Base-by-base conservation (phyloP, 2,797 vertebrate species). In the Cottoperca gobio region DNA sequence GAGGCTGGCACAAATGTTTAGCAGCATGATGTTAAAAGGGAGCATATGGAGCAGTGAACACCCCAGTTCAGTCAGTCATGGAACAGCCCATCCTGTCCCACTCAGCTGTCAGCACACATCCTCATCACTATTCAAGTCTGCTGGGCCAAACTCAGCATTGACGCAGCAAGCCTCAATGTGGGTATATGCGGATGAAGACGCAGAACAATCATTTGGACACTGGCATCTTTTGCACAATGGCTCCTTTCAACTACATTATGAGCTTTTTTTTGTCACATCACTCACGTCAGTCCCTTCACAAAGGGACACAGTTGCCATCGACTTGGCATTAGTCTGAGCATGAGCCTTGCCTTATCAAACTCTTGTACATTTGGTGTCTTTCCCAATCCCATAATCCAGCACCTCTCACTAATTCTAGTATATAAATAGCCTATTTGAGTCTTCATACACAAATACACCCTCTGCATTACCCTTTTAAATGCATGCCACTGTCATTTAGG, bases 21-120 rank as follows among this genome's bases (percentile, higher is more conserved):
- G 55, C 78, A 86, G 79, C 73, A 73, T 79, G 79, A 86, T 83
- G 80, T 86, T 83, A 87, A 86, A 57, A 85, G 45, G 70, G 75
- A 86, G 74, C 87, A 87, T 89, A 90, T 85, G 90, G 87, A 71
- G 76, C 68, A 45, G 70, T 73, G 81, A 89, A 82, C 81, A 89
- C 63, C 73, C 76, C 61, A 39, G 62, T 86, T 87, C 83, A 88
- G 71, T 85, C 88, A 83, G 76, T 83, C 86, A 72, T 79, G 82
- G 82, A 88, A 64, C 80, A 79, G 65, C 74, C 79, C 74, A 61
- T 79, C 76, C 79, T 77, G 82, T 63, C 85, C 82, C 73, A 42
- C 82, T 91, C 84, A 88, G 85, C 83, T 89, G 91, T 90, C 89
- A 82, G 78, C 84, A 77, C 53, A 80, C 86, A 84, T 90, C 85